Conservation (phyloP, 2,888 invertebrate genomes). For the Mesochorus sp. region DNA sequence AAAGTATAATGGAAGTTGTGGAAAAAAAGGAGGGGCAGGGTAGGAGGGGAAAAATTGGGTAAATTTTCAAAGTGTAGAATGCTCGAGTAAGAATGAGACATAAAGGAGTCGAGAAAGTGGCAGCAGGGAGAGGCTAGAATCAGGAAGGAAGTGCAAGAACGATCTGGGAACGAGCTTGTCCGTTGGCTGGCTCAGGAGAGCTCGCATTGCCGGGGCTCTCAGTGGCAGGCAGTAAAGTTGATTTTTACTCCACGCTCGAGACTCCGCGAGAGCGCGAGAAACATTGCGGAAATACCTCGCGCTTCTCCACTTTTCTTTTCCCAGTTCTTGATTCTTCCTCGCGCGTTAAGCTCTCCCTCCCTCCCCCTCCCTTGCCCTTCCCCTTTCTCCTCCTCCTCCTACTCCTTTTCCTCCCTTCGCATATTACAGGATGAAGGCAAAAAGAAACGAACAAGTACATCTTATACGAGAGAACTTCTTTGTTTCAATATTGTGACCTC, state of each 20-base stretch:
- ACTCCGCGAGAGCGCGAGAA: slow-evolving; percentile 46
- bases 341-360: slow-evolving; percentile 37
- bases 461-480: slow-evolving; percentile 24
- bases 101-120: slow-evolving; percentile 30
- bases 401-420: neutral
- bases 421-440: slow-evolving; percentile 33
- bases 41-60: neutral
- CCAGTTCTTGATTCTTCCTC: slow-evolving; percentile 29
- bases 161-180: slow-evolving; percentile 58
- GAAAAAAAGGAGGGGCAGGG: too few relatives aligned
- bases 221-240: slow-evolving; percentile 51
- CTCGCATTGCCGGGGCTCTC: slow-evolving; percentile 26
- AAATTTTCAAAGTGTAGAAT: neutral
- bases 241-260: slow-evolving; percentile 53
- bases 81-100: slow-evolving; percentile 3
- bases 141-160: slow-evolving; percentile 58
- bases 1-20: too few relatives aligned
- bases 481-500: slow-evolving; percentile 14
- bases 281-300: slow-evolving; percentile 58
- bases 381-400: neutral
- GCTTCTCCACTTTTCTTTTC: slow-evolving; percentile 42
- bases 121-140: slow-evolving; percentile 31
- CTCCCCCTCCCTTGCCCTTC: neutral
- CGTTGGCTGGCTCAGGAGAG: slow-evolving; percentile 27
- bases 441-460: slow-evolving; percentile 14